These are phyloP conservation scores for Palloptera scutellata DNA, from an alignment of 2,888 invertebrate species.

Conservation along the genomic window DNA sequence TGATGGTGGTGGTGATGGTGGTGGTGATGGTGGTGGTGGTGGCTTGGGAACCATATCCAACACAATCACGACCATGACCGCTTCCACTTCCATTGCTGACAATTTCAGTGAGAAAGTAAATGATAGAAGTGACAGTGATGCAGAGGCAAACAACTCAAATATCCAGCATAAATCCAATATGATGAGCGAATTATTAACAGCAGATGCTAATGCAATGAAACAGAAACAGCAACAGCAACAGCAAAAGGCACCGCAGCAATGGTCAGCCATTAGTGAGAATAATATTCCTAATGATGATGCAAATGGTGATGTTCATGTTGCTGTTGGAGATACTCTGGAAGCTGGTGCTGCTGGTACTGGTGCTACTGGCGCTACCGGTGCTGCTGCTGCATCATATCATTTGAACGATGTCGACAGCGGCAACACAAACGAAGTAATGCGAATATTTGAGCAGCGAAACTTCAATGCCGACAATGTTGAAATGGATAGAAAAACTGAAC, in stretches of 20 bases:
- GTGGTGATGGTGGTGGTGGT: conserved; percentile 12
- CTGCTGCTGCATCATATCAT: not conserved
- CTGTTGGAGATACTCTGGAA: conserved; percentile 43
- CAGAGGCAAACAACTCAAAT: not conserved
- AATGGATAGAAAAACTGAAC: not conserved
- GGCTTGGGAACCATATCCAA: conserved; percentile 17
- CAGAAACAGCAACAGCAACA: conserved; percentile 25
- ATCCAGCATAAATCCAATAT: conserved; percentile 4
- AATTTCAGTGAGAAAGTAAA: not conserved
- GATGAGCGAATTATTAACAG: not conserved
- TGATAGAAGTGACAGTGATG: conserved; percentile 4
- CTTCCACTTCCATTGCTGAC: conserved; percentile 22
- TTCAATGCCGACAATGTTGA: not conserved
- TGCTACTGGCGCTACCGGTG: no score
- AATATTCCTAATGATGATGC: conserved; percentile 5
- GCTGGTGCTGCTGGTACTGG: conserved; percentile 14
- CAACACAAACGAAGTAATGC: conserved; percentile 37
- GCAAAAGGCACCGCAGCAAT: not conserved
- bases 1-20: conserved; percentile 15
- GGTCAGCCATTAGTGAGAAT: not conserved
- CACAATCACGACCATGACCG: conserved; percentile 19
- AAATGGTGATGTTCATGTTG: not conserved
- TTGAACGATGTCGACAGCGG: conserved; percentile 32
- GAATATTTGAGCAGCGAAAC: conserved; percentile 38
- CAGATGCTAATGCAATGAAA: conserved; percentile 27